Base-by-base conservation (phyloP, 2,797 vertebrate genomes). In the Rallus crepitans region DNA sequence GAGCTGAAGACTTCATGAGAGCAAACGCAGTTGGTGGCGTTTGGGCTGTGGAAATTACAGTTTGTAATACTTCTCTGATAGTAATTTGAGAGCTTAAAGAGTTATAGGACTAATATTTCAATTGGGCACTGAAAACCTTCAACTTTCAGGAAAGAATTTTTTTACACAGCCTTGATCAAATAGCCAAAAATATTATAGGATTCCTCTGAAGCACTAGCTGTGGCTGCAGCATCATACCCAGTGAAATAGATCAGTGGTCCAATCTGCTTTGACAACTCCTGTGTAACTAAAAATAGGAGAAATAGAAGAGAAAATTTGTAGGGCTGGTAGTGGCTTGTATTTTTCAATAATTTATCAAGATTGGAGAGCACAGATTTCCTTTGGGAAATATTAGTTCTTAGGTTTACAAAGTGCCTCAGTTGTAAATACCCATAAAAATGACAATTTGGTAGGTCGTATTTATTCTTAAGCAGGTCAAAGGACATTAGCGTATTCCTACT, bases 391-490 rank as follows among this genome's bases (percentile, higher is more conserved):
- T 97, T 97, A 97, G 96, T 97, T 96, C 97, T 97, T 96, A 95
- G 95, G 97, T 98, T 98, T 98, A 98, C 97, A 97, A 98, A 98
- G 97, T 97, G 96, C 94, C 92, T 97, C 11, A 80, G 97, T 95
- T 98, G 97, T 98, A 98, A 98, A 98, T 98, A 98, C 84, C 95
- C 97, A 98, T 98, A 98, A 98, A 98, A 98, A 97, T 52, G 98
- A 98, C 98, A 97, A 97, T 97, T 97, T 97, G 96, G 95, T 97
- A 95, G 92, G 91, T 94, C 71, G 5, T 97, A 98, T 98, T 98
- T 98, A 98, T 98, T 98, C 96, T 96, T 96, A 93, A 97, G 94
- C 94, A 2, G 84, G 97, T 98, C 97, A 97, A 95, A 97, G 97
- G 97, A 98, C 95, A 95, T 97, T 96, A 97, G 97, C 37, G 64